Evolutionary conservation across 2,113 vertebrate species (phyloP).

Genomic region (Entelurus aequoreus): DNA sequence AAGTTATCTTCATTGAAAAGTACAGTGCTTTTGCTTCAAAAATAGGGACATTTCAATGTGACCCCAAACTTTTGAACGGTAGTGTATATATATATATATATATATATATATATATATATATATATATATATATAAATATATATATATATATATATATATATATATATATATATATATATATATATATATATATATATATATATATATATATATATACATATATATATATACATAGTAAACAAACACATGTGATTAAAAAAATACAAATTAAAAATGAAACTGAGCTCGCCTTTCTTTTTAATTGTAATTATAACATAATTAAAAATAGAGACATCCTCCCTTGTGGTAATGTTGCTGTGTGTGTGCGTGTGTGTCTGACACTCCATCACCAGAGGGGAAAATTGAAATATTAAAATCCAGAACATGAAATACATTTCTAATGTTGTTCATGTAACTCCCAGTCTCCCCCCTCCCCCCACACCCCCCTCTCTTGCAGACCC

Average conservation of each 20-base stretch:
- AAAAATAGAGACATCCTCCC: conserved; percentile 50
- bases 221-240: too few species aligned
- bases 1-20: too few species aligned
- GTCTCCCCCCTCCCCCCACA: conserved; percentile 31
- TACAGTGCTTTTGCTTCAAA: too few species aligned
- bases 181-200: too few species aligned
- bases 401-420: conserved; percentile 52
- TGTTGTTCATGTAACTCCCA: conserved; percentile 20
- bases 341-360: conserved; percentile 30
- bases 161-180: too few species aligned
- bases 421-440: conserved; percentile 25
- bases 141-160: too few species aligned
- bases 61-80: too few species aligned
- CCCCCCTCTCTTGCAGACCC: conserved; percentile 1
- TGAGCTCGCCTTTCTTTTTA: conserved; percentile 25
- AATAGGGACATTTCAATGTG: too few species aligned
- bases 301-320: conserved; percentile 49
- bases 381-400: conserved; percentile 38
- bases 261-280: conserved; percentile 27
- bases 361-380: conserved; percentile 10
- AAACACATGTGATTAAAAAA: not conserved
- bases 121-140: too few species aligned
- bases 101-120: too few species aligned
- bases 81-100: too few species aligned
- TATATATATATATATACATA: too few species aligned